Conservation (phyloP, 2,888 invertebrate species). For the Teinopalpus imperialis region DNA sequence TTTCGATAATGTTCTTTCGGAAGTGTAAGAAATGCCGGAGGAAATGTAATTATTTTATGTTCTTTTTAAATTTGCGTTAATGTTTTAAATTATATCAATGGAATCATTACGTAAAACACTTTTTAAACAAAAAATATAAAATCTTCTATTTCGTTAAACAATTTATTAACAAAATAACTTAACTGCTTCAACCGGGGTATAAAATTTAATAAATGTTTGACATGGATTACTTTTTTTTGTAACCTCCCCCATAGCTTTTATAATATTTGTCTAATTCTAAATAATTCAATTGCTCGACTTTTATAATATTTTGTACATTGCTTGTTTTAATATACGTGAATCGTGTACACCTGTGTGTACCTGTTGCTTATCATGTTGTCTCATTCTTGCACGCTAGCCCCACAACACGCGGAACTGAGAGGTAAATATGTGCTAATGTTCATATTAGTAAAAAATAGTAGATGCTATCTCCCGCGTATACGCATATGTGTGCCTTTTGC, state of each 20-base stretch:
- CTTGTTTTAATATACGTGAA: constrained; percentile 19
- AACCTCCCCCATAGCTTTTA: too few relatives aligned
- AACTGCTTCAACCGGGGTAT: too few relatives aligned
- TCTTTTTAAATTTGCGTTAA: background rate
- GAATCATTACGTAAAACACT: too few relatives aligned
- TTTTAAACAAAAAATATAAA: too few relatives aligned
- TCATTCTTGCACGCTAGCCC: constrained; percentile 79
- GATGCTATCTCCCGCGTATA: constrained; percentile 8
- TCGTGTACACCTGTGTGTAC: constrained; percentile 32
- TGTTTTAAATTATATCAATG: too few relatives aligned
- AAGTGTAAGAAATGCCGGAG: constrained; percentile 67
- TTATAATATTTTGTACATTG: constrained; percentile 9
- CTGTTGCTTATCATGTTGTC: constrained; percentile 71
- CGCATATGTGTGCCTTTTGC: constrained; percentile 1
- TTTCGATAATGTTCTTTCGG: constrained; percentile 56
- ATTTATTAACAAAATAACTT: too few relatives aligned
- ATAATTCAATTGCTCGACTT: too few relatives aligned
- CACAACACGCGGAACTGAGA: constrained; percentile 79
- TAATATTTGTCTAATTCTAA: too few relatives aligned
- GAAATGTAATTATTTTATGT: constrained; percentile 56
- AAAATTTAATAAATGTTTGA: too few relatives aligned
- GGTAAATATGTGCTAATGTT: constrained; percentile 60
- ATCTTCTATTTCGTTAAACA: too few relatives aligned
- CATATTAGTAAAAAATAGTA: constrained; percentile 20
- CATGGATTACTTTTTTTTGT: too few relatives aligned